Evolutionary conservation across 2,797 vertebrate species (phyloP).

Genomic region (Gambusia yucatana): DNA sequence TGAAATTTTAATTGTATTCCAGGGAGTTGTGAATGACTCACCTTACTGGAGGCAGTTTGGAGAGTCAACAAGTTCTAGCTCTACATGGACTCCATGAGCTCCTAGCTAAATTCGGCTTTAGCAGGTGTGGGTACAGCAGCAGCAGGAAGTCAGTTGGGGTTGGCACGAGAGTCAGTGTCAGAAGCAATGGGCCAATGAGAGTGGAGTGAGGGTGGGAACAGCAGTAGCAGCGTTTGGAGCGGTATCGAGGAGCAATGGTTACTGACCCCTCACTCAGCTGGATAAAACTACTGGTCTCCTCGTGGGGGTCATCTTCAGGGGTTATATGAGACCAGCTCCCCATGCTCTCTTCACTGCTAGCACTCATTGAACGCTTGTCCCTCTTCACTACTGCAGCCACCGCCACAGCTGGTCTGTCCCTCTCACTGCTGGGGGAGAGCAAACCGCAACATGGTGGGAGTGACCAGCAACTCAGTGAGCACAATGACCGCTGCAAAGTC

Average conservation of each 20-base stretch:
- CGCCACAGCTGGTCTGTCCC: constrained; percentile 75
- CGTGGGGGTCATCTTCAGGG: constrained; percentile 92
- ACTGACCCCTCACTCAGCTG: constrained; percentile 96
- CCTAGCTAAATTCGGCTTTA: constrained; percentile 45
- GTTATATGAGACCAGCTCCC: constrained; percentile 96
- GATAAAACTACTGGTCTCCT: constrained; percentile 96
- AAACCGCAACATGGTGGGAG: constrained; percentile 70
- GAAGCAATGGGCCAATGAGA: constrained; percentile 73
- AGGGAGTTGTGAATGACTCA: constrained; percentile 45
- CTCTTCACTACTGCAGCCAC: constrained; percentile 79
- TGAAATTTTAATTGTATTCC: constrained; percentile 32
- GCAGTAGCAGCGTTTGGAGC: constrained; percentile 62
- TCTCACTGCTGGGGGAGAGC: constrained; percentile 80
- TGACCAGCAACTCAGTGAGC: constrained; percentile 49
- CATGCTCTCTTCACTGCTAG: constrained; percentile 95
- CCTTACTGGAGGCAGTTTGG: constrained; percentile 27
- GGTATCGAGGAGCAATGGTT: constrained; percentile 76
- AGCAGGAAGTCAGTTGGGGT: constrained; percentile 47
- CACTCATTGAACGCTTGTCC: constrained; percentile 85
- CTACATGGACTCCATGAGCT: constrained; percentile 41
- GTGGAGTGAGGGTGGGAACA: constrained; percentile 65
- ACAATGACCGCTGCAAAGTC: constrained; percentile 37
- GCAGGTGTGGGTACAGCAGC: constrained; percentile 46
- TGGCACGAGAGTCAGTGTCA: constrained; percentile 58
- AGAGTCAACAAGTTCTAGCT: constrained; percentile 29